A percentile compares a stretch with the other conserved stretches of the same genome.
phyloP scores from a whole-genome alignment of 2,888 invertebrate species.

The Epinotia demarniana region DNA sequence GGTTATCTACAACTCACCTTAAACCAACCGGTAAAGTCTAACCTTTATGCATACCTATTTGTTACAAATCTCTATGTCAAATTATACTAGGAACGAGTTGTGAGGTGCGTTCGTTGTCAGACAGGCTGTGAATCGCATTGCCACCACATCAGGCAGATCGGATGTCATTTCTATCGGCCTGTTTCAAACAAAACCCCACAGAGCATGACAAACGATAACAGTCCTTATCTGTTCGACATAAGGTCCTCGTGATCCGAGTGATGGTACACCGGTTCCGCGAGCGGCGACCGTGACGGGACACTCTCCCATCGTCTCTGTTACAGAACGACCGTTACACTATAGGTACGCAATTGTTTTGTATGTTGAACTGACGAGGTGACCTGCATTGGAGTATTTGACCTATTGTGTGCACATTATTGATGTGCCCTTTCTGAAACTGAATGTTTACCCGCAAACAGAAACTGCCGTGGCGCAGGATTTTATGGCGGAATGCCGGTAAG shows the following conservation, averaged over 20 bases:
- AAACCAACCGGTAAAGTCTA: background rate
- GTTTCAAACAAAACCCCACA: constrained; percentile 8
- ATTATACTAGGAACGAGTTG: background rate
- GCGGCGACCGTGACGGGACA: constrained; percentile 43
- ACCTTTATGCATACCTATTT: background rate
- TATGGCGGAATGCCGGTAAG: too few relatives aligned
- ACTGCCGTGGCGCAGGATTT: too few relatives aligned
- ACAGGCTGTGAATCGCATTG: background rate
- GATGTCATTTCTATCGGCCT: constrained; percentile 42
- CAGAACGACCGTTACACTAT: constrained; percentile 36
- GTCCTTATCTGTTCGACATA: background rate
- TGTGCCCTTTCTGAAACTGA: too few relatives aligned
- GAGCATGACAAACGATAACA: background rate
- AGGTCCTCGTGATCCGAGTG: background rate
- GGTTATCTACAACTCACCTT: background rate
- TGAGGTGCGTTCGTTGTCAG: background rate
- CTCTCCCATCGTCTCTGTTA: constrained; percentile 44
- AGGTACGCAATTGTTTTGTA: constrained; percentile 39
- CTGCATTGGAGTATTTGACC: constrained; percentile 11
- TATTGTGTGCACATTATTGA: background rate
- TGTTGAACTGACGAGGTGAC: constrained; percentile 16
- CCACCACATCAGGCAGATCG: background rate
- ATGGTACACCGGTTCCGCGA: constrained; percentile 29
- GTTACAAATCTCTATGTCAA: background rate
- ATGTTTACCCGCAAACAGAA: too few relatives aligned